Percentiles rank a stretch among this genome's conserved stretches.
These are phyloP conservation scores for Eospalax fontanierii DNA, from an alignment of 2,797 vertebrate species.

Conservation along the genomic window DNA sequence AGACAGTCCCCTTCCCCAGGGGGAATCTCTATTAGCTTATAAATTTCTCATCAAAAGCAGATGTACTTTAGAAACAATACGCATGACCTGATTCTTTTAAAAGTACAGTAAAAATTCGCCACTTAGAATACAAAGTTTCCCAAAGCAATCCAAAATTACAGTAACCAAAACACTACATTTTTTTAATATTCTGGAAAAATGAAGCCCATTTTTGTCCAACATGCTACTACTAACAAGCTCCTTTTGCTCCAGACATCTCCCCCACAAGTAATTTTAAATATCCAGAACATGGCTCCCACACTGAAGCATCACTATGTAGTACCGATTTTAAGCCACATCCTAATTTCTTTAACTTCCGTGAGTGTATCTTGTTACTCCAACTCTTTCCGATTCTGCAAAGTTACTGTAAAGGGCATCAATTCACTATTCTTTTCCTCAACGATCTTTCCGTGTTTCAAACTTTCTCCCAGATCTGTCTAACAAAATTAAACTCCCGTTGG, in stretches of 20 bases:
- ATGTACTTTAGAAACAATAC: neutral
- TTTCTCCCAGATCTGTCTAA: conserved; percentile 39
- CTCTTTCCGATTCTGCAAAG: neutral
- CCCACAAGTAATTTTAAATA: neutral
- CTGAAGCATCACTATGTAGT: neutral
- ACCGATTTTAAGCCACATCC: neutral
- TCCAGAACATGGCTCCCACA: neutral
- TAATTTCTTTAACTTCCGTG: neutral
- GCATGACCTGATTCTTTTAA: neutral
- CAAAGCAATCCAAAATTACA: conserved; percentile 9
- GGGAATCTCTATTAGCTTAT: neutral
- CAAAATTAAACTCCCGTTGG: neutral
- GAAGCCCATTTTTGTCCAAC: neutral
- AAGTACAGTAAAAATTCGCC: conserved; percentile 39
- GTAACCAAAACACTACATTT: neutral
- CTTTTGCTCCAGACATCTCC: conserved; percentile 5
- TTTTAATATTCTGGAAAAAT: neutral
- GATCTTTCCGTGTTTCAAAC: conserved; percentile 50
- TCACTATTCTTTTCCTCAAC: neutral
- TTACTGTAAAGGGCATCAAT: conserved; percentile 38
- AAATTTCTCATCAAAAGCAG: conserved; percentile 59
- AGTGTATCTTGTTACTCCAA: conserved; percentile 10
- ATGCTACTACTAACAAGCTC: conserved; percentile 15
- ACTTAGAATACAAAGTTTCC: conserved; percentile 7
- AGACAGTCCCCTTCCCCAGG: too few species aligned